phyloP scores from a whole-genome alignment of 2,113 vertebrate species.

The Octodon degus region DNA sequence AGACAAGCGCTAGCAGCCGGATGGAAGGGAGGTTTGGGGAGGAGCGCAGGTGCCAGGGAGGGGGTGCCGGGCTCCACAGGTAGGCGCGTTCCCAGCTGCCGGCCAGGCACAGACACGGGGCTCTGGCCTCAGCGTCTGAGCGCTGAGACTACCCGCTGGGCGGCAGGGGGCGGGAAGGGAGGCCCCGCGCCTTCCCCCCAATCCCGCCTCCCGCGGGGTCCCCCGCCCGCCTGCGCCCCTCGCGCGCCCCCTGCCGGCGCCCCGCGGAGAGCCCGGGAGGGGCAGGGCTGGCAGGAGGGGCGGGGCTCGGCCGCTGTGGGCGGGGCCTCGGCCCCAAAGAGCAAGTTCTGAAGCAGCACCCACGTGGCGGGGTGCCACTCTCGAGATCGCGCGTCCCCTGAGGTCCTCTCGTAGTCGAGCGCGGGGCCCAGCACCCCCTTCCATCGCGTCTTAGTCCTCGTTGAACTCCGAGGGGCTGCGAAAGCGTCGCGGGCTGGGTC shows the following conservation, averaged over 20 bases:
- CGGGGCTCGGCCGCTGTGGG: background rate
- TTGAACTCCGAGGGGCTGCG: background rate
- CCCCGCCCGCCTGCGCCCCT: conserved; percentile 19
- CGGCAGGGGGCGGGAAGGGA: conserved; percentile 9
- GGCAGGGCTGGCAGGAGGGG: background rate
- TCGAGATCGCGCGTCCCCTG: background rate
- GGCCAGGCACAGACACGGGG: background rate
- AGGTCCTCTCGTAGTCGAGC: background rate
- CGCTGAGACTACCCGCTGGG: background rate
- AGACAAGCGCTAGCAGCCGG: background rate
- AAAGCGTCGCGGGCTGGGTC: conserved; percentile 14
- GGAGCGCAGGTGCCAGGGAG: background rate
- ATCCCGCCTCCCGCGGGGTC: conserved; percentile 56
- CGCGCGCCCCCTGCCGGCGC: conserved; percentile 69
- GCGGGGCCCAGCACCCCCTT: background rate
- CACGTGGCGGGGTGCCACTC: too few relatives aligned
- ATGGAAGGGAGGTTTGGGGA: background rate
- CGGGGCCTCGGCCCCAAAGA: background rate
- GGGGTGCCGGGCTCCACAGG: conserved; percentile 67
- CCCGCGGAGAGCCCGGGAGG: background rate
- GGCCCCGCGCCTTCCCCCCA: conserved; percentile 33
- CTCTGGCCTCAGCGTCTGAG: background rate
- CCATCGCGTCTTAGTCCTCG: background rate
- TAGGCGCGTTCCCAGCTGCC: conserved; percentile 57
- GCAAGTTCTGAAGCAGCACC: background rate